Conservation (phyloP, 2,113 vertebrate genomes). For the Desmodus rotundus region DNA sequence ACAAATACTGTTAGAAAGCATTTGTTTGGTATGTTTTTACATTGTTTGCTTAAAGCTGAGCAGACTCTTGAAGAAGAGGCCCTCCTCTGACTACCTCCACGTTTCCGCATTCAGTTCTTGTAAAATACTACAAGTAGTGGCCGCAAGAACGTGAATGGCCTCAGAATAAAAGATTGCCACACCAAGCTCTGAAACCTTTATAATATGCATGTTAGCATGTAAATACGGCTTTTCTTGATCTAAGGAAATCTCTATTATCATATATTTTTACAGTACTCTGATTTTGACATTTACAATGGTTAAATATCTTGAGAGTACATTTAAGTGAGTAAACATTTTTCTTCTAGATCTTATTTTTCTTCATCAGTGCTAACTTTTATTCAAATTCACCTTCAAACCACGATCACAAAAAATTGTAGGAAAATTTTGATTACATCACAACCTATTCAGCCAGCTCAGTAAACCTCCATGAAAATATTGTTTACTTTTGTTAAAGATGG, state of each 20-base stretch:
- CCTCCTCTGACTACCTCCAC: neutral
- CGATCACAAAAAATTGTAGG: neutral
- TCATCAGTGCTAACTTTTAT: neutral
- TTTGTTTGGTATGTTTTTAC: neutral
- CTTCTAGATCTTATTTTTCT: neutral
- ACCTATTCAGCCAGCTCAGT: neutral
- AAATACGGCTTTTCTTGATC: neutral
- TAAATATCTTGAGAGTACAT: neutral
- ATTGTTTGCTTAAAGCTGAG: neutral
- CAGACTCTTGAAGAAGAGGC: neutral
- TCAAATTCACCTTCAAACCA: neutral
- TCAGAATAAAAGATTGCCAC: neutral
- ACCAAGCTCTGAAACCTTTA: neutral
- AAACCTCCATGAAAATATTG: neutral
- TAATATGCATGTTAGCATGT: neutral
- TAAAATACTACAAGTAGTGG: neutral
- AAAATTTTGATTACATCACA: neutral
- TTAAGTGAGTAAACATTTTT: neutral
- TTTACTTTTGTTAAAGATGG: neutral
- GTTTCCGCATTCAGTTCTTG: neutral
- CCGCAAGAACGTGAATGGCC: neutral
- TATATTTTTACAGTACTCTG: neutral
- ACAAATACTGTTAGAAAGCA: neutral
- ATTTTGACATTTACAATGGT: neutral
- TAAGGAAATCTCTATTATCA: neutral